These are phyloP conservation scores for Sebastes goodei DNA, from an alignment of 2,797 vertebrate species.

Conservation along the genomic window DNA sequence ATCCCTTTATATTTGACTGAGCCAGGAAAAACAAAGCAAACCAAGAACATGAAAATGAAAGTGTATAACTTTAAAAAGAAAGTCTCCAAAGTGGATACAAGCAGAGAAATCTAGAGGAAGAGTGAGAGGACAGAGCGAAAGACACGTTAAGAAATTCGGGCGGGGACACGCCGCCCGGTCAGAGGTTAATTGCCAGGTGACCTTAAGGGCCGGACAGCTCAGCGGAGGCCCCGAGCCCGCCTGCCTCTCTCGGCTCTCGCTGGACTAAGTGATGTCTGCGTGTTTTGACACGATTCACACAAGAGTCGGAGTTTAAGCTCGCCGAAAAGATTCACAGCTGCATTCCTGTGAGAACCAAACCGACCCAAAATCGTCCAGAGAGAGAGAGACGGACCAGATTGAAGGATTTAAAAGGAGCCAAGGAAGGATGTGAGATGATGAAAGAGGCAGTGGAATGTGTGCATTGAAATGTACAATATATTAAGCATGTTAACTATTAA, in stretches of 20 bases:
- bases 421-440: not conserved
- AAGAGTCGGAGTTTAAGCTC: slow-evolving; percentile 66
- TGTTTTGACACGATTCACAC: slow-evolving; percentile 85
- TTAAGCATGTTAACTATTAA: not conserved
- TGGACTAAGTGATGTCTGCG: slow-evolving; percentile 75
- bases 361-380: not conserved
- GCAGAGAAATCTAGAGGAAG: slow-evolving; percentile 11
- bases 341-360: slow-evolving; percentile 74
- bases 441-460: not conserved
- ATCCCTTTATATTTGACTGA: too few species aligned
- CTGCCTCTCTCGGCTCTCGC: slow-evolving; percentile 58
- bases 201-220: slow-evolving; percentile 66
- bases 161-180: slow-evolving; percentile 45
- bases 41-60: not conserved
- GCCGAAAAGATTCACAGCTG: slow-evolving; percentile 54
- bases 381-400: not conserved
- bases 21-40: not conserved
- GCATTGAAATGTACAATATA: not conserved
- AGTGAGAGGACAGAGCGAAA: slow-evolving; percentile 3
- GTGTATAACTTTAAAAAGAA: not conserved
- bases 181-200: slow-evolving; percentile 83
- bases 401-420: not conserved
- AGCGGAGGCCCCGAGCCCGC: slow-evolving; percentile 56
- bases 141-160: slow-evolving; percentile 27
- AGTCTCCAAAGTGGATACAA: not conserved